Base-by-base conservation (phyloP, 1,140 invertebrate species). In the Hyphantria cunea region DNA sequence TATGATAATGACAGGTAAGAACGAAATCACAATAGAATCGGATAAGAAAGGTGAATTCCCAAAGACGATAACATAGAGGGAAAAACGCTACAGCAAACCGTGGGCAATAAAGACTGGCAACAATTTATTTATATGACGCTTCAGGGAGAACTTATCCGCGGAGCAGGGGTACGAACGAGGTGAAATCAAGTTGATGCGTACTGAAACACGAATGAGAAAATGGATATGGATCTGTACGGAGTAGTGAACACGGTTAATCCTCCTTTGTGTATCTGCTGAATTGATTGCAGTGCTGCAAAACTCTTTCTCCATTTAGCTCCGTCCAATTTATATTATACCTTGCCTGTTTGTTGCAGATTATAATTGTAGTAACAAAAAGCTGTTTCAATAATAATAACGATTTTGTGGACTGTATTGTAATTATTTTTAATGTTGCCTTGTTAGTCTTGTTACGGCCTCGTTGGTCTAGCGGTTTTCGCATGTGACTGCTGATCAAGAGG, bases 81-180 rank as follows among this genome's bases (percentile, higher is more conserved):
- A 84, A 83, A 84, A 87, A 81, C 69, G 77, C 64, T 74, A 70
- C 71, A 66, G 77, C 74, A 75, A 84, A 80, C 79, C 74, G 72
- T 72, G 66, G 63, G 82, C 75, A 80, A 86, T 86, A 84, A 88
- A 86, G 84, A 81, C 81, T 76, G 79, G 71, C 81, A 82, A 88
- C 85, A 88, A 88, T 88, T 88, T 88, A 86, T 88, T 88, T 88
- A 85, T 88, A 88, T 86, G 84, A 85, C 76, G 82, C 85, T 80
- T 84, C 63, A 54, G 85, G 85, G 86, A 82, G 80, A 84, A 85
- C 71, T 89, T 85, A 85, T 70, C 80, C 76, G 66, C 68, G 67
- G 78, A 81, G 72, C 78, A 71, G 71, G 66, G 61, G 60, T 53
- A 75, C 47, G 78, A 77, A 74, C 76, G 74, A 85, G 82, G 78